phyloP scores from a whole-genome alignment of 2,113 vertebrate species.

The Aegithalos caudatus region DNA sequence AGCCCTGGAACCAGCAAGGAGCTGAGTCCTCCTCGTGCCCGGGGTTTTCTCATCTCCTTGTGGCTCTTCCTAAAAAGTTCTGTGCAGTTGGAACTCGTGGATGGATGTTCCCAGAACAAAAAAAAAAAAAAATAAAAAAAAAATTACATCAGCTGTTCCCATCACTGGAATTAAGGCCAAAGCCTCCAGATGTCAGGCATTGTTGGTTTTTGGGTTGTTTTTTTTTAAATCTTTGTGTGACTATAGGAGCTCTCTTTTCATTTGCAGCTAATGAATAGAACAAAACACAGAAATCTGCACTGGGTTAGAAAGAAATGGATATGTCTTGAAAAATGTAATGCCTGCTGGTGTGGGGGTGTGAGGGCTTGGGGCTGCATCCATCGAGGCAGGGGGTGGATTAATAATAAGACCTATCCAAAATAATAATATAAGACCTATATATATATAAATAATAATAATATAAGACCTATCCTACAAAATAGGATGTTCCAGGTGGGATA shows the following conservation, averaged over 20 bases:
- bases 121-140: not conserved
- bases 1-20: not conserved
- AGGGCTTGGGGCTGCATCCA: not conserved
- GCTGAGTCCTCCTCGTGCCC: not conserved
- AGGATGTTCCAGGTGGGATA: not conserved
- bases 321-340: not conserved
- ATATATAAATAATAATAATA: too few relatives aligned
- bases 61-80: not conserved
- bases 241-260: constrained; percentile 18
- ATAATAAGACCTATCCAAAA: not conserved
- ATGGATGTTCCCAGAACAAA: constrained; percentile 27
- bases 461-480: not conserved
- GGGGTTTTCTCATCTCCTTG: not conserved
- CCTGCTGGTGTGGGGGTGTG: constrained; percentile 15
- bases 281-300: constrained; percentile 16
- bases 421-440: too few relatives aligned
- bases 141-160: constrained; percentile 21
- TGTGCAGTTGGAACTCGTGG: not conserved
- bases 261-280: constrained; percentile 27
- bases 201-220: not conserved
- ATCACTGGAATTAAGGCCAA: not conserved
- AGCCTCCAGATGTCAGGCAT: constrained; percentile 38
- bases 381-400: not conserved
- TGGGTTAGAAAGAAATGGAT: constrained; percentile 22
- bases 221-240: not conserved